Conservation (phyloP, 2,888 invertebrate species). For the Lysandra coridon region DNA sequence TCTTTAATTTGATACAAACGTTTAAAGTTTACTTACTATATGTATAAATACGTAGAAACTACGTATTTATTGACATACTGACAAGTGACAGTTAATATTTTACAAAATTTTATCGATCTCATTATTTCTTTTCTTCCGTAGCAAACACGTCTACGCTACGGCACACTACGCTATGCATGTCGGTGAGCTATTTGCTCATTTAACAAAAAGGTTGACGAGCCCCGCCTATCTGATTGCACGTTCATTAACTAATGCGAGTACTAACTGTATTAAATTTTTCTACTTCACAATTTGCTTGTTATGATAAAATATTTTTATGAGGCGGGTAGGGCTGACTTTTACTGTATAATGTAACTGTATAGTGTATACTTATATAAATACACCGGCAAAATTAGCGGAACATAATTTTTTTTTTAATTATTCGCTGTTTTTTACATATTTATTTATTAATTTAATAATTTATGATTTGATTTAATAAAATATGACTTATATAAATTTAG, state of each 20-base stretch:
- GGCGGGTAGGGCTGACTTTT: not conserved
- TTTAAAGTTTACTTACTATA: too few species aligned
- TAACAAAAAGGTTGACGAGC: slow-evolving; percentile 7
- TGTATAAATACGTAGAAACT: too few species aligned
- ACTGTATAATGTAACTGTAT: not conserved
- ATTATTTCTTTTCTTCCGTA: not conserved
- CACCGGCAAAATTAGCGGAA: too few species aligned
- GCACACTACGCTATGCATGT: not conserved
- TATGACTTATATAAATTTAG: too few species aligned
- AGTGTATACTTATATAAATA: too few species aligned
- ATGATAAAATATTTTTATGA: slow-evolving; percentile 12
- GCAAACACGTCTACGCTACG: not conserved
- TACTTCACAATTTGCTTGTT: slow-evolving; percentile 8
- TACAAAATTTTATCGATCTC: not conserved
- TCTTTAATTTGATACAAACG: too few species aligned
- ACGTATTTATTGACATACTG: too few species aligned
- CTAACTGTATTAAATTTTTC: slow-evolving; percentile 26
- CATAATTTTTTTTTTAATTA: too few species aligned
- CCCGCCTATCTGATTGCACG: slow-evolving; percentile 25
- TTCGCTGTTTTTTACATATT: too few species aligned
- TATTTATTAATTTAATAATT: too few species aligned
- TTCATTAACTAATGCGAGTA: slow-evolving; percentile 25
- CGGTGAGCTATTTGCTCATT: not conserved
- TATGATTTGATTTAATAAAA: too few species aligned
- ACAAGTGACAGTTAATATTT: too few species aligned